phyloP scores from a whole-genome alignment of 1,140 invertebrate species.

The Frieseomelitta varia region DNA sequence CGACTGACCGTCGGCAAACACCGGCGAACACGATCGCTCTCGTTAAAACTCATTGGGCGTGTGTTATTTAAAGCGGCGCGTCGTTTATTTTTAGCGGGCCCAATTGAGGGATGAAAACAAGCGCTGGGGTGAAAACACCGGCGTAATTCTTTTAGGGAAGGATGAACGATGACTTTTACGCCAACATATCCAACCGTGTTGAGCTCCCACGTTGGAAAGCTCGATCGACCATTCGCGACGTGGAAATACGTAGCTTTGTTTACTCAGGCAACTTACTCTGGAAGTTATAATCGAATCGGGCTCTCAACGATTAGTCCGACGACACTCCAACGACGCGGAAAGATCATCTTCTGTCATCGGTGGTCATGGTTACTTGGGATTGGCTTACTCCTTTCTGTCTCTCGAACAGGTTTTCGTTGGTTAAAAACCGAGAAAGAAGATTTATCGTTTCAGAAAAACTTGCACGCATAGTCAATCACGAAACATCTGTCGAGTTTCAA shows the following conservation, averaged over 20 bases:
- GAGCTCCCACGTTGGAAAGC: background rate
- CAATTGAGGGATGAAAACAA: background rate
- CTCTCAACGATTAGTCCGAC: background rate
- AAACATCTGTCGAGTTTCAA: no score
- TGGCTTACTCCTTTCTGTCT: background rate
- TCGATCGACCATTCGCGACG: background rate
- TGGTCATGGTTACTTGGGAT: background rate
- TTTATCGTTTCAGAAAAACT: no score
- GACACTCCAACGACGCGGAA: background rate
- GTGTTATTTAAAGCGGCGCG: constrained; percentile 19
- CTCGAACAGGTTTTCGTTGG: background rate
- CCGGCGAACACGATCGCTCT: constrained; percentile 25
- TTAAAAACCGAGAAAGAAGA: background rate
- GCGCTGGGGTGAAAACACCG: background rate
- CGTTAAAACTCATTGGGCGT: constrained; percentile 10
- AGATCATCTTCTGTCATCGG: background rate
- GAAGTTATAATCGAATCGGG: background rate
- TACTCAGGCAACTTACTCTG: background rate
- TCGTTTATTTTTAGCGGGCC: constrained; percentile 36
- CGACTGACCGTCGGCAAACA: constrained; percentile 28
- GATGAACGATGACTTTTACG: constrained; percentile 10
- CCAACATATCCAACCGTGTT: background rate
- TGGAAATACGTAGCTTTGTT: background rate
- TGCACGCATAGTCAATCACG: no score
- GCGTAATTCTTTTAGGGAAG: constrained; percentile 13